A percentile compares a stretch with the other conserved stretches of the same genome.
These are phyloP conservation scores for Hypsibius dujardini DNA, from an alignment of 1,140 invertebrate genomes.

Conservation along the genomic window DNA sequence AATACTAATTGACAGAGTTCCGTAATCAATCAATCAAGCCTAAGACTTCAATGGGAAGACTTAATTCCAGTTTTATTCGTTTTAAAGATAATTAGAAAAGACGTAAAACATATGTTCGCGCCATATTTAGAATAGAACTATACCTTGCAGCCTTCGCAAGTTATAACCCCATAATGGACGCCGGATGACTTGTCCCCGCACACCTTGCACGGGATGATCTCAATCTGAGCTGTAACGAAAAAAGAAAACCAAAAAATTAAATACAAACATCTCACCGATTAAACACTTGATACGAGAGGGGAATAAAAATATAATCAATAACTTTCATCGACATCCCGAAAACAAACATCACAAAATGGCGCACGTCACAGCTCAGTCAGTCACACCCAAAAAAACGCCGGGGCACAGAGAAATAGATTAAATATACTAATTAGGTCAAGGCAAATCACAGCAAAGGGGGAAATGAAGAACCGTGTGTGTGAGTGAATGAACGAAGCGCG, in stretches of 20 bases:
- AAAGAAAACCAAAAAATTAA: constrained; percentile 22
- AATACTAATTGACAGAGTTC: too few relatives aligned
- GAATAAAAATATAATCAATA: background rate
- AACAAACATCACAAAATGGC: background rate
- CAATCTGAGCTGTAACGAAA: constrained; percentile 82
- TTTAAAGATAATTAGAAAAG: background rate
- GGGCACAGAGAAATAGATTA: background rate
- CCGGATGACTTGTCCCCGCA: constrained; percentile 97
- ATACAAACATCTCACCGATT: background rate
- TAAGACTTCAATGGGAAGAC: too few relatives aligned
- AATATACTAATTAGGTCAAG: background rate
- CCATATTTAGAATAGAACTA: constrained; percentile 10
- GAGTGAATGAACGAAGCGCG: too few relatives aligned
- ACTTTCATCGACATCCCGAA: background rate
- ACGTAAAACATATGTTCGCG: background rate
- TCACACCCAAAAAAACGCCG: background rate
- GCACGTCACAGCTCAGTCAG: background rate
- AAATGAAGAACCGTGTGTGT: too few relatives aligned
- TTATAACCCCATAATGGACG: constrained; percentile 97
- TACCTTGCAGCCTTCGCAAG: constrained; percentile 90
- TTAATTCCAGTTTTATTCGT: background rate
- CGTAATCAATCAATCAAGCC: too few relatives aligned
- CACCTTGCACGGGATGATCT: constrained; percentile 98
- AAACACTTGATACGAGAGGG: background rate
- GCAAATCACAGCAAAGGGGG: background rate